Evolutionary conservation across 2,797 vertebrate genomes (phyloP).

Genomic region (Coranthus polyacanthus): DNA sequence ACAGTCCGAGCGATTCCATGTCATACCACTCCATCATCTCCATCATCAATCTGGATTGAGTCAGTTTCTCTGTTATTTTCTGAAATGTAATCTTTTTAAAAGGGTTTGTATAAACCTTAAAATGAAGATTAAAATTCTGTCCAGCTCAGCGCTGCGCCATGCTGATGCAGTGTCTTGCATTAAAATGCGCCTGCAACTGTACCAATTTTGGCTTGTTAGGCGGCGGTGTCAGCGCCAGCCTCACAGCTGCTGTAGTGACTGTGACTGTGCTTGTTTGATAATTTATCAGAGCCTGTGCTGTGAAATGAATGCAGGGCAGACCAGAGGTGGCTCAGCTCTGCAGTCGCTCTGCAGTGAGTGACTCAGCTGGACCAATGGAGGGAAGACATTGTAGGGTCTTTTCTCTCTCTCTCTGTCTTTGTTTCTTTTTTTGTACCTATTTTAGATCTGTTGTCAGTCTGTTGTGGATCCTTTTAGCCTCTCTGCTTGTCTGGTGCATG

Average conservation of each 20-base stretch:
- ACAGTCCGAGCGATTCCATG: no score
- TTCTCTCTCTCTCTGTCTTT: slow-evolving; percentile 1
- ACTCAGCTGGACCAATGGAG: slow-evolving; percentile 65
- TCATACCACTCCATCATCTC: no score
- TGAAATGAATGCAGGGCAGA: slow-evolving; percentile 59
- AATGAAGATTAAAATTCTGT: slow-evolving; percentile 11
- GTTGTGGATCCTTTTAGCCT: slow-evolving; percentile 2
- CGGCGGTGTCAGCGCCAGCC: slow-evolving; percentile 22
- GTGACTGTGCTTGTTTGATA: slow-evolving; percentile 65
- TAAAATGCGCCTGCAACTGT: slow-evolving; percentile 32
- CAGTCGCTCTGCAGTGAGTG: slow-evolving; percentile 66
- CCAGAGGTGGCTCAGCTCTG: slow-evolving; percentile 58
- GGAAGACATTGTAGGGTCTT: neutral
- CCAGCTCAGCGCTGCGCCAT: slow-evolving; percentile 7
- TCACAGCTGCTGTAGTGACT: slow-evolving; percentile 42
- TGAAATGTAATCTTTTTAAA: slow-evolving; percentile 1
- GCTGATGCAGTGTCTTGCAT: slow-evolving; percentile 43
- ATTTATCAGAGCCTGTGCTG: slow-evolving; percentile 67
- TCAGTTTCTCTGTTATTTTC: neutral
- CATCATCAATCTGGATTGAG: no score
- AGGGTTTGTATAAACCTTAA: neutral
- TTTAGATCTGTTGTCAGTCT: no score
- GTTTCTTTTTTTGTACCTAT: no score
- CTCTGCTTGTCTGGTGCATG: neutral
- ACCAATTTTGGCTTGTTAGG: slow-evolving; percentile 46